phyloP scores from a whole-genome alignment of 2,113 vertebrate genomes.

The Xiphophorus hellerii region DNA sequence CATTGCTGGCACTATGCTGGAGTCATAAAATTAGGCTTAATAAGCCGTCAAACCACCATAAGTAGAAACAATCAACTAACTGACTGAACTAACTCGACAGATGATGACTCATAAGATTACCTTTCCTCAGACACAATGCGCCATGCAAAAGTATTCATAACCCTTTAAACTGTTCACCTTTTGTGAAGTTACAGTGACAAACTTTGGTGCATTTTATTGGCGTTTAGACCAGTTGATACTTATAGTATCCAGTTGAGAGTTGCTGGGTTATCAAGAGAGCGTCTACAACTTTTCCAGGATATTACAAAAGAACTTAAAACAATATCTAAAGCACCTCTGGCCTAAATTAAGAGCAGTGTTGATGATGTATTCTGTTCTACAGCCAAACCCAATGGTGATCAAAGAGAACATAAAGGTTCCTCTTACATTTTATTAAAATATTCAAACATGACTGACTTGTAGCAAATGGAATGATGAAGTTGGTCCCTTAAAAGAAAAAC shows the following conservation, averaged over 20 bases:
- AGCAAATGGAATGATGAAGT: background rate
- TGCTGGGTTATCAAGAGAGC: background rate
- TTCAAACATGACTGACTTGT: background rate
- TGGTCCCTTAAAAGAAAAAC: background rate
- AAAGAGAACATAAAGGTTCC: background rate
- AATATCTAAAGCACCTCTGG: background rate
- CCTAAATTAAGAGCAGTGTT: background rate
- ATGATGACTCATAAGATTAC: background rate
- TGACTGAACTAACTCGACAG: background rate
- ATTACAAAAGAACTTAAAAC: background rate
- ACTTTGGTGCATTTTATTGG: background rate
- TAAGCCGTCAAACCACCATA: constrained; percentile 40
- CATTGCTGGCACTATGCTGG: constrained; percentile 34
- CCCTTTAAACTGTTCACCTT: background rate
- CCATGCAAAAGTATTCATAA: background rate
- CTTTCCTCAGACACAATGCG: too few relatives aligned
- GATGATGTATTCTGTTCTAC: background rate
- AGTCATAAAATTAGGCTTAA: constrained; percentile 55
- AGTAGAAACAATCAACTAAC: constrained; percentile 6
- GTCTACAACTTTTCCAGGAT: background rate
- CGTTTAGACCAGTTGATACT: background rate
- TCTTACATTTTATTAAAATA: too few relatives aligned
- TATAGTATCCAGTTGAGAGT: too few relatives aligned
- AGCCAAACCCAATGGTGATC: background rate
- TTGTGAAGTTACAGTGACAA: background rate